Conservation (phyloP, 2,888 invertebrate species). For the Axea sp. region DNA sequence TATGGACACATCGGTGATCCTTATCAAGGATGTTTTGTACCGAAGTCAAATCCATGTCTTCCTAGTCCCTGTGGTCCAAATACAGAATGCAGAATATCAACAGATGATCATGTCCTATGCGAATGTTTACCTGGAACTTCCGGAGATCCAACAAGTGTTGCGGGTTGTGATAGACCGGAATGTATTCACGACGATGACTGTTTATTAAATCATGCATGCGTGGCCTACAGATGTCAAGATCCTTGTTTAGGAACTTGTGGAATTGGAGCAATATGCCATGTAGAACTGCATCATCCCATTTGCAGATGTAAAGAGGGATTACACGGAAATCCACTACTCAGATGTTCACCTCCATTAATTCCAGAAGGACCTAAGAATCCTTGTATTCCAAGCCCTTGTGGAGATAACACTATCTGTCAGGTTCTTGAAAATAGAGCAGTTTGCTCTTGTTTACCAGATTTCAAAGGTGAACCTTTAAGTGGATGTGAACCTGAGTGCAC, state of each 20-base stretch:
- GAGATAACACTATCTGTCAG: constrained; percentile 88
- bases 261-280: constrained; percentile 85
- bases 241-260: constrained; percentile 89
- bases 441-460: constrained; percentile 88
- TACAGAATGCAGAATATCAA: constrained; percentile 72
- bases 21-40: constrained; percentile 86
- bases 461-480: constrained; percentile 88
- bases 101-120: constrained; percentile 80
- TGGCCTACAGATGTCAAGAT: constrained; percentile 86
- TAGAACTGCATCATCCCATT: constrained; percentile 87
- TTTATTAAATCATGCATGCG: constrained; percentile 84
- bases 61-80: constrained; percentile 87
- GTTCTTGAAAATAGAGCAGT: constrained; percentile 85
- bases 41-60: constrained; percentile 81
- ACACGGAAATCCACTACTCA: constrained; percentile 86
- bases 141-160: constrained; percentile 84
- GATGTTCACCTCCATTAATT: constrained; percentile 83
- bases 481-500: constrained; percentile 90
- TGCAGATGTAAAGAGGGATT: constrained; percentile 86
- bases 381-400: constrained; percentile 88
- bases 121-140: constrained; percentile 86
- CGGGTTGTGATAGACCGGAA: constrained; percentile 85
- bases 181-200: constrained; percentile 88
- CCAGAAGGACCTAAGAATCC: constrained; percentile 83
- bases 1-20: constrained; percentile 89